Base-by-base conservation (phyloP, 92 coral and sea anemone genomes). In the Metridium senile region DNA sequence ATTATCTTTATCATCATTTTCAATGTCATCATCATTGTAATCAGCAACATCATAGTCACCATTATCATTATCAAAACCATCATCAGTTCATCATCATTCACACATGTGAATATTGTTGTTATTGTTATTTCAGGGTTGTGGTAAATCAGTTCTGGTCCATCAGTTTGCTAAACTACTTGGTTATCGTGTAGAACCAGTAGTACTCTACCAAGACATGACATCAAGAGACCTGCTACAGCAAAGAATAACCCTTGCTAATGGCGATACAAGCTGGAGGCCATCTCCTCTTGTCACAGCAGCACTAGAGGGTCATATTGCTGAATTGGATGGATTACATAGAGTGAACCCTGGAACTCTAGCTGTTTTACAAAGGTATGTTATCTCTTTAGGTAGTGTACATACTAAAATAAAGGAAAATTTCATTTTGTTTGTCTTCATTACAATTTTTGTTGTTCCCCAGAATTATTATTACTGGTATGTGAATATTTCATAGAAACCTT, bases 171-270 rank as follows among this genome's bases (percentile, higher is more conserved):
- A 80, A 53, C 85, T 96, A 28, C 91, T 96, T 64, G 97, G 97
- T 8, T 96, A 96, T 93, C 91, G 87, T 32, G 73, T 90, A 25
- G 96, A 96, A 30, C 97, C 99, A 54, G 97, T 96, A 33, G 97
- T 92, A 22, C 84, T 96, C 17, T 93, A 92, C 58, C 97, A 96
- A 92, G 98, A 94, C 83, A 92, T 94, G 98, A 94, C 98, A 8
- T 85, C 97, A n/a, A 86, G 98, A 34, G 98, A 94, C 74, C 89
- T 94, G 18, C 90, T 94, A 13, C 98, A 94, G 56, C 98, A 92
- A 67, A 88, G 98, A 26, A 94, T 93, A 27, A 94, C 98, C 0
- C 77, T 91, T 39, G 82, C 91, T 68, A 89, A 80, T 85, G 98
- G 98, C 1, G 98, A 94, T 72, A 94, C 98, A n/a, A 85, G 92